Conservation (phyloP, 2,113 vertebrate genomes). For the Mastomys natalensis region DNA sequence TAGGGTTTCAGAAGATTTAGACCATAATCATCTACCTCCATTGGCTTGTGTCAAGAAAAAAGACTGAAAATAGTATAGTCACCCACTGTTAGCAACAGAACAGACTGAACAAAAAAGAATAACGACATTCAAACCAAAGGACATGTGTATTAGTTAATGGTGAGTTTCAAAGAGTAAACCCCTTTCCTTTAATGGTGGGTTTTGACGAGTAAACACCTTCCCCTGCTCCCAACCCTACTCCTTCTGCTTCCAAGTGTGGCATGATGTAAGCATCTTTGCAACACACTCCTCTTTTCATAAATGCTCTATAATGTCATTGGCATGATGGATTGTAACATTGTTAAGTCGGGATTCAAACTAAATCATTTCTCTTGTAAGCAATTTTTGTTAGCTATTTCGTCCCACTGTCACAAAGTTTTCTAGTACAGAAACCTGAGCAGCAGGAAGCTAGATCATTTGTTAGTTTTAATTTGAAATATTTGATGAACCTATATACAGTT, state of each 20-base stretch:
- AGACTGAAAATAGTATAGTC: not conserved
- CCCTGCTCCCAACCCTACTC: not conserved
- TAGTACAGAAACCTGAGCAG: not conserved
- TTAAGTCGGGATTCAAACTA: too few species aligned
- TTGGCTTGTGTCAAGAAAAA: not conserved
- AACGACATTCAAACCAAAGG: not conserved
- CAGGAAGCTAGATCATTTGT: not conserved
- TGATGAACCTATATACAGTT: not conserved
- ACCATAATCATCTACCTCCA: not conserved
- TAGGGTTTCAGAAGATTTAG: not conserved
- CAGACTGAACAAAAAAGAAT: not conserved
- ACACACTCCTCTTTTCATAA: not conserved
- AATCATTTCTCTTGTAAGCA: not conserved
- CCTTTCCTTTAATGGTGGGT: not conserved
- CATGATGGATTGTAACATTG: not conserved
- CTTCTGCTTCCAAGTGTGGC: not conserved
- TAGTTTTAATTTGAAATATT: not conserved
- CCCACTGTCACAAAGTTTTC: not conserved
- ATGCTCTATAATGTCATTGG: not conserved
- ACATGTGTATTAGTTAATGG: not conserved
- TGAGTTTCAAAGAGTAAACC: not conserved
- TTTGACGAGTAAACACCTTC: not conserved
- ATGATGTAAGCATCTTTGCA: too few species aligned
- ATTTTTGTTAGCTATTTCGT: not conserved
- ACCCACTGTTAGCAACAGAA: not conserved